Conservation (phyloP, 2,888 invertebrate species). For the Spicauda simplicius region DNA sequence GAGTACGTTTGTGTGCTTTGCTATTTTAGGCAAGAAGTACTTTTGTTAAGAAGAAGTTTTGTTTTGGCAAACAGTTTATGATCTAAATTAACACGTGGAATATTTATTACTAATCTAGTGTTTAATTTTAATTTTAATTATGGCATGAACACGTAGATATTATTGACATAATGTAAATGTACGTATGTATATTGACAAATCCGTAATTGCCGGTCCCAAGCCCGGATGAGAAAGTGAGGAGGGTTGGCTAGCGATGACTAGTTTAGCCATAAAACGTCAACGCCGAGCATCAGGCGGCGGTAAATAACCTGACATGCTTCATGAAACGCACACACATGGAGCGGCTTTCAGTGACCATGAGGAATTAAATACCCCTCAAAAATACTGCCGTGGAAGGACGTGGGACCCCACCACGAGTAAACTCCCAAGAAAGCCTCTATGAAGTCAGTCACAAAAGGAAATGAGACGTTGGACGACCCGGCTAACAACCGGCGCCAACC, state of each 20-base stretch:
- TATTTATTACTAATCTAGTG: too few species aligned
- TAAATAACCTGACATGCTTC: not conserved
- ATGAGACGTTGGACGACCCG: conserved; percentile 25
- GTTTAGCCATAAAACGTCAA: not conserved
- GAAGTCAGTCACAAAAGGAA: not conserved
- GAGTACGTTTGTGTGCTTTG: too few species aligned
- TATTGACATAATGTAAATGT: too few species aligned
- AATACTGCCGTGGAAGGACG: conserved; percentile 28
- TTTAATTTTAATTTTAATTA: too few species aligned
- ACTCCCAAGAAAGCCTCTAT: conserved; percentile 18
- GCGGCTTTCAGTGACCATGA: not conserved
- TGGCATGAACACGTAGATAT: too few species aligned
- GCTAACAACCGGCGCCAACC: conserved; percentile 29
- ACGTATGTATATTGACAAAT: too few species aligned
- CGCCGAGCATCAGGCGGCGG: too few species aligned
- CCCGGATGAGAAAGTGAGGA: not conserved
- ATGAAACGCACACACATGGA: not conserved
- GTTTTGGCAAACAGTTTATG: too few species aligned
- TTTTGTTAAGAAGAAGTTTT: too few species aligned
- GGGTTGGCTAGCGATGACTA: not conserved
- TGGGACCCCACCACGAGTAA: conserved; percentile 25
- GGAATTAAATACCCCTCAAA: not conserved
- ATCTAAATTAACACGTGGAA: too few species aligned
- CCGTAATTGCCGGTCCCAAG: not conserved
- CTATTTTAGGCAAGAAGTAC: too few species aligned